Conservation (phyloP, 1,140 invertebrate species). For the Polyergus mexicanus region DNA sequence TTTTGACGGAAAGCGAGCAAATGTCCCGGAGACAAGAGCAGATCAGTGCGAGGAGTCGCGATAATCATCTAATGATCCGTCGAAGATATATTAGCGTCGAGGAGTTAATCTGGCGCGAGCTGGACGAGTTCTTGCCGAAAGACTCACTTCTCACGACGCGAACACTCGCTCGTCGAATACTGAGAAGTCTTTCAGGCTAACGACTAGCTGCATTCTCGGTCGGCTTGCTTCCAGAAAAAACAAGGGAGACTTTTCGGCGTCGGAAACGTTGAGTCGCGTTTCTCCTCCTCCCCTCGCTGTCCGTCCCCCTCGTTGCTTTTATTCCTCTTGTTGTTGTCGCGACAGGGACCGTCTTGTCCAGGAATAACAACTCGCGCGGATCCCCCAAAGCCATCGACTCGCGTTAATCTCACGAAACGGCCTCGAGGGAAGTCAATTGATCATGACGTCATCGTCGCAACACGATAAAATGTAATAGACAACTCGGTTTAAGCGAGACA, state of each 20-base stretch:
- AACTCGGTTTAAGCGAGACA: slow-evolving; percentile 65
- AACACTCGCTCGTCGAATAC: slow-evolving; percentile 65
- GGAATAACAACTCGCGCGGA: slow-evolving; percentile 77
- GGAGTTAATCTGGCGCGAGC: slow-evolving; percentile 55
- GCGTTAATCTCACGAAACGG: slow-evolving; percentile 75
- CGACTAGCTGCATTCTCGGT: slow-evolving; percentile 57
- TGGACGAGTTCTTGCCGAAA: slow-evolving; percentile 53
- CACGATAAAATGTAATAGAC: slow-evolving; percentile 70
- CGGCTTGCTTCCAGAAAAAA: slow-evolving; percentile 72
- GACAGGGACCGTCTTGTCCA: slow-evolving; percentile 75
- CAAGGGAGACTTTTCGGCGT: slow-evolving; percentile 73
- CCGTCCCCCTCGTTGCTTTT: not conserved
- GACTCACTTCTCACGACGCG: slow-evolving; percentile 40
- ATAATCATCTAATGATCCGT: slow-evolving; percentile 54
- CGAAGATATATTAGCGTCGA: slow-evolving; percentile 57
- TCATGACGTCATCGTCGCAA: slow-evolving; percentile 74
- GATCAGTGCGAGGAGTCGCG: slow-evolving; percentile 33
- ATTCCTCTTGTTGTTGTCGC: slow-evolving; percentile 37
- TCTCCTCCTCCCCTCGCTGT: slow-evolving; percentile 7
- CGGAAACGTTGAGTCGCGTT: slow-evolving; percentile 57
- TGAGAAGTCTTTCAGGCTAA: slow-evolving; percentile 72
- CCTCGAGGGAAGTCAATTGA: slow-evolving; percentile 79
- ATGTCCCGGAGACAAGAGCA: slow-evolving; percentile 35
- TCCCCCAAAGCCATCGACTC: slow-evolving; percentile 74
- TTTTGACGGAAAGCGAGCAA: not conserved